Conservation (phyloP, 2,113 vertebrate species). For the Baryphthengus martii region DNA sequence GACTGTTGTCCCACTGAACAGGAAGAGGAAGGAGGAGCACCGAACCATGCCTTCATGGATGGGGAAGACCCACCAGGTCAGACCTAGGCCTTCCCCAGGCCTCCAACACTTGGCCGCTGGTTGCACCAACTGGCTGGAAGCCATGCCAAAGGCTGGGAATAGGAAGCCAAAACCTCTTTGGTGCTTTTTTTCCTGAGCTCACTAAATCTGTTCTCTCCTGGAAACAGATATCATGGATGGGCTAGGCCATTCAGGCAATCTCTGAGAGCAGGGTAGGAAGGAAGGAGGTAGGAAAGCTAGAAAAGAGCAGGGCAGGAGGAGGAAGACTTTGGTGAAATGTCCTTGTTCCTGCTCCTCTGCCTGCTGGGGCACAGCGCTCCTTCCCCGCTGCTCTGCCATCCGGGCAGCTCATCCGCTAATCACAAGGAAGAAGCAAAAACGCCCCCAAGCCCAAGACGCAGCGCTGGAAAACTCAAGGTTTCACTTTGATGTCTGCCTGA, state of each 20-base stretch:
- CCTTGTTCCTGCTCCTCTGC: background rate
- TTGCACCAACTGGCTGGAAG: background rate
- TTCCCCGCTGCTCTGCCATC: background rate
- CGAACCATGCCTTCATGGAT: background rate
- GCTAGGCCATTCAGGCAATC: background rate
- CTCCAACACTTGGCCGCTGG: background rate
- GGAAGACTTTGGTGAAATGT: background rate
- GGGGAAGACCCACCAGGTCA: background rate
- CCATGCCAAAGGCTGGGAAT: background rate
- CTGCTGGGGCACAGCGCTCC: background rate
- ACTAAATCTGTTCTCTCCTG: background rate
- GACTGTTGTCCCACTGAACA: background rate
- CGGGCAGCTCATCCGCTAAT: background rate
- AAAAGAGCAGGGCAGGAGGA: background rate
- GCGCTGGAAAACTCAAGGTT: background rate
- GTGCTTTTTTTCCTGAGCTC: background rate
- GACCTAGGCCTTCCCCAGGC: background rate
- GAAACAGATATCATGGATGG: background rate
- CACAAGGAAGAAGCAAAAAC: background rate
- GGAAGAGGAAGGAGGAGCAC: background rate
- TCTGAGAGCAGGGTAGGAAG: background rate
- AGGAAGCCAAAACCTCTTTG: background rate
- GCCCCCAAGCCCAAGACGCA: background rate
- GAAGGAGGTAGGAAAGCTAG: background rate
- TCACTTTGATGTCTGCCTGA: conserved; percentile 32